Evolutionary conservation across 92 coral and sea anemone species (phyloP), one percentile per base, ranked within the genome.

Genomic region (Parazoanthus swiftii): DNA sequence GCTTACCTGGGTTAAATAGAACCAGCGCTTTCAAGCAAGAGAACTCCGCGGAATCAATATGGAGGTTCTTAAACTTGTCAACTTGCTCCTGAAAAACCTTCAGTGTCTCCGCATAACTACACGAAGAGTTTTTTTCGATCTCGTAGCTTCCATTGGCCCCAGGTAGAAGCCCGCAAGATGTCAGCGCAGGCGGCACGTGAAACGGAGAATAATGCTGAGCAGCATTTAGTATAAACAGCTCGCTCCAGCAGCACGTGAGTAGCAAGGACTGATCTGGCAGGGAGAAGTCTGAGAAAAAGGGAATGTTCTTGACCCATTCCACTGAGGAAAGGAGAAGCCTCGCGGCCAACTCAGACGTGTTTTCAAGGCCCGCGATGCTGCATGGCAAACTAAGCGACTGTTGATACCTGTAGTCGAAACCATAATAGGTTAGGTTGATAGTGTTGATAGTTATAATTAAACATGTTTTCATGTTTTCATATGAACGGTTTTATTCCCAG

Each of bases 1-100:
- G 81, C 91, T 66, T 71, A 89, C 94, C 94, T 39, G 94, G 91
- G 51, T 94, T 95, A 77, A 95, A 95, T 14, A 95, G 91, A 72
- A 95, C 93, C 66, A 95, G 91, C 15, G 98, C 99, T 84, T 97
- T 97, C 46, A 97, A 89, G 77, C 99, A 97, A 51, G 98, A 97
- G 88, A 92, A 97, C 89, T 97, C 99, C 11, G 99, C 99, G 4
- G 99, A 95, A 85, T 97, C 99, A 58, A 97, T 95, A 51, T 95
- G 98, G 42, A 97, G 89, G 86, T 87, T 91, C 79, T 94, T 89
- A 51, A 97, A 93, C 81, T 95, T 95, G 54, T 89, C 94, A 21
- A 89, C 98, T 75, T 95, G 98, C 82, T 93, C 98, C 18, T 95
- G 96, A 50, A 95, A 95, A 74, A 95, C 59, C 73, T 89, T 81